Conservation (phyloP, 1,140 invertebrate genomes). For the Nautilus pompilius region DNA sequence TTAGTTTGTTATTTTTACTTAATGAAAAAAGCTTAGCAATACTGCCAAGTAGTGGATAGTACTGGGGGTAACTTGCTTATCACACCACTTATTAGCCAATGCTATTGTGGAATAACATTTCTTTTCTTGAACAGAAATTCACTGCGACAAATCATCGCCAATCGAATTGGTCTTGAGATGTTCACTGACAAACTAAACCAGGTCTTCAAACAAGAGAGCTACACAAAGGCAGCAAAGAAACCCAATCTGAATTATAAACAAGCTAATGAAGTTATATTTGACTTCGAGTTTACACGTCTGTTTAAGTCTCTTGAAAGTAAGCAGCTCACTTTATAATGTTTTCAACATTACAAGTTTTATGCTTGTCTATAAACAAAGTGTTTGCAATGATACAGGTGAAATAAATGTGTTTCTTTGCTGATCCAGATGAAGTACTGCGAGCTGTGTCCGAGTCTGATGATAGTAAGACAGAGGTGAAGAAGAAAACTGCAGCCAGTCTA, state of each 20-base stretch:
- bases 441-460: slow-evolving; percentile 57
- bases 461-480: slow-evolving; percentile 30
- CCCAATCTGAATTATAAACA: slow-evolving; percentile 79
- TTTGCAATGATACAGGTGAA: neutral
- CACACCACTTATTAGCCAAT: too few relatives aligned
- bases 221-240: slow-evolving; percentile 87
- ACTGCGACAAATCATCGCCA: slow-evolving; percentile 80
- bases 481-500: slow-evolving; percentile 35
- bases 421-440: slow-evolving; percentile 57
- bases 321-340: slow-evolving; percentile 12
- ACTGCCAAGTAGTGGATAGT: too few relatives aligned
- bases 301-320: slow-evolving; percentile 61
- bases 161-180: slow-evolving; percentile 86
- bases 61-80: too few relatives aligned
- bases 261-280: slow-evolving; percentile 79
- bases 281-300: slow-evolving; percentile 92
- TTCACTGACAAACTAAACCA: slow-evolving; percentile 83
- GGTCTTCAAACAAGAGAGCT: slow-evolving; percentile 84
- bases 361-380: neutral
- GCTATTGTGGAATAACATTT: too few relatives aligned
- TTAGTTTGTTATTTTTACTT: too few relatives aligned
- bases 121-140: slow-evolving; percentile 73
- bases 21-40: too few relatives aligned
- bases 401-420: neutral
- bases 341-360: neutral